Percentiles rank a stretch among this genome's conserved stretches.
phyloP scores from a whole-genome alignment of 2,888 invertebrate species.

The Diarsia rubi region DNA sequence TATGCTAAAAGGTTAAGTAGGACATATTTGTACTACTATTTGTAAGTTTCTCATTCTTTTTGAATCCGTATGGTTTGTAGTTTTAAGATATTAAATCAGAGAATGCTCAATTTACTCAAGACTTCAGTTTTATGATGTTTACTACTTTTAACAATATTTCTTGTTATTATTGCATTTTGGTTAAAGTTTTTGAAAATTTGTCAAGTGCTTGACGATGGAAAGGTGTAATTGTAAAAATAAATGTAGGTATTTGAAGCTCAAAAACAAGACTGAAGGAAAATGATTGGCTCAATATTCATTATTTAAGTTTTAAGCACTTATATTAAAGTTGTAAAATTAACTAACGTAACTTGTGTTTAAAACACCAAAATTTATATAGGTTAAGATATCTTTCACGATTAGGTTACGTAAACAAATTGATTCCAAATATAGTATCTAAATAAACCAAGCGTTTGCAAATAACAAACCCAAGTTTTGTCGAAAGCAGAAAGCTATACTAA shows the following conservation, averaged over 20 bases:
- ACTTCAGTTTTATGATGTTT: conserved; percentile 23
- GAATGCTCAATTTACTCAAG: conserved; percentile 38
- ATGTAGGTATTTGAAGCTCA: conserved; percentile 60
- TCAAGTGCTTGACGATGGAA: background rate
- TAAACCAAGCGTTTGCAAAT: background rate
- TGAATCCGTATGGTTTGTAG: background rate
- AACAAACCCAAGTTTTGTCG: background rate
- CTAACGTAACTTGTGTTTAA: conserved; percentile 63
- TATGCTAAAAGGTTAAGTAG: too few relatives aligned
- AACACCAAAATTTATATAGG: conserved; percentile 64
- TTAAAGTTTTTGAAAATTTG: background rate
- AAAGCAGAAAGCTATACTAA: background rate
- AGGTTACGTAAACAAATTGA: conserved; percentile 31
- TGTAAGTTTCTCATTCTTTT: background rate
- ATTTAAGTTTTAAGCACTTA: conserved; percentile 12
- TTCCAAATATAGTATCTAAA: conserved; percentile 47
- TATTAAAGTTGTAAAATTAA: conserved; percentile 11
- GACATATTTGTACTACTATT: background rate
- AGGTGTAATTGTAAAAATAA: background rate
- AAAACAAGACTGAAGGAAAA: conserved; percentile 77
- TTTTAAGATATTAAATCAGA: conserved; percentile 9
- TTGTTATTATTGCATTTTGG: conserved; percentile 7
- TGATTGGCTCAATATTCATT: conserved; percentile 77
- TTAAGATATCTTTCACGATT: conserved; percentile 25
- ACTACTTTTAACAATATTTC: background rate